phyloP scores from a whole-genome alignment of 2,113 vertebrate genomes.

The Probosciger aterrimus region DNA sequence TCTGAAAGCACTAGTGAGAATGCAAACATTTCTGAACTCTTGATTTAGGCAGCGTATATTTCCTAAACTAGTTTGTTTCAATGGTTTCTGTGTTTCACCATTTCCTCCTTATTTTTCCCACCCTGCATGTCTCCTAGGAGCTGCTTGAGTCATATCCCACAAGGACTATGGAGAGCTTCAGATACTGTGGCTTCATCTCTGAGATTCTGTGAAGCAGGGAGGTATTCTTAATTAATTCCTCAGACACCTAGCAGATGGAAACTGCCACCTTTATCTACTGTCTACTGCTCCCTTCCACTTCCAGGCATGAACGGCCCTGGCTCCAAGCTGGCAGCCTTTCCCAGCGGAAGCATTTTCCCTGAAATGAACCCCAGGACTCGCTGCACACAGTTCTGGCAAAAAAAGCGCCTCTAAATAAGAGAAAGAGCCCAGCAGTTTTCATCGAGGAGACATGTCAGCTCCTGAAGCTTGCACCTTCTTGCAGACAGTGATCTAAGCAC shows the following conservation, averaged over 20 bases:
- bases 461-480: neutral
- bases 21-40: neutral
- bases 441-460: neutral
- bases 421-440: neutral
- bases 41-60: neutral
- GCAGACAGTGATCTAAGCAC: neutral
- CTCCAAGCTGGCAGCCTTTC: conserved; percentile 1
- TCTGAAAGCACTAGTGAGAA: neutral
- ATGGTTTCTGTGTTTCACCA: neutral
- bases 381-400: neutral
- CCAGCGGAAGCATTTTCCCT: neutral
- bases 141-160: neutral
- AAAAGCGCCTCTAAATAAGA: neutral
- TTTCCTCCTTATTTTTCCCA: neutral
- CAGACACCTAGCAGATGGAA: conserved; percentile 19
- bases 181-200: neutral
- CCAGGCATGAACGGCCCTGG: neutral
- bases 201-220: neutral
- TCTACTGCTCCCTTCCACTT: neutral
- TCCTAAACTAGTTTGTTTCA: neutral
- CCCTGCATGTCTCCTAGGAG: neutral
- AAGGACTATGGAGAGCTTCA: neutral
- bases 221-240: conserved; percentile 43
- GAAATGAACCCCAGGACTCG: neutral
- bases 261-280: conserved; percentile 23